Evolutionary conservation across 2,797 vertebrate genomes (phyloP).

Genomic region (Phrynocephalus guinanensis): DNA sequence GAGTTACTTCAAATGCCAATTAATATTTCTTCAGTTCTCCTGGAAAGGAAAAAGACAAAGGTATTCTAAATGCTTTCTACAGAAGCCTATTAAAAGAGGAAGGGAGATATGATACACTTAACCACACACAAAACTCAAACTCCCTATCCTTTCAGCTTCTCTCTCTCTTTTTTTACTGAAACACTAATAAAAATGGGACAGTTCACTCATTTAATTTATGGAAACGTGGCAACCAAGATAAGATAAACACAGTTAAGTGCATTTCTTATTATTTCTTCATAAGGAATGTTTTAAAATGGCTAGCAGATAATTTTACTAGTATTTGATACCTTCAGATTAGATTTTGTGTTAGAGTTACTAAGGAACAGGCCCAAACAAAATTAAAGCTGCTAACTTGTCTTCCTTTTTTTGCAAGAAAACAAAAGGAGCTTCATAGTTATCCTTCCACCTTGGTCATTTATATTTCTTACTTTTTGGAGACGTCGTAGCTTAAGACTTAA

Average conservation of each 20-base stretch:
- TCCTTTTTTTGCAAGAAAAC: background rate
- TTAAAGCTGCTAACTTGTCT: background rate
- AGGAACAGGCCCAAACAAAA: background rate
- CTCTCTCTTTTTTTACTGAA: background rate
- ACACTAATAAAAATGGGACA: background rate
- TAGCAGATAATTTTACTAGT: background rate
- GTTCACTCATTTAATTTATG: slow-evolving; percentile 6
- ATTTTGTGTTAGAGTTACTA: slow-evolving; percentile 6
- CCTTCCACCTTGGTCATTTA: background rate
- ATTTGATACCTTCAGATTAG: background rate
- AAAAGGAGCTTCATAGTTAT: background rate
- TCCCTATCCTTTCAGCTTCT: background rate
- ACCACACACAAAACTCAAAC: no score
- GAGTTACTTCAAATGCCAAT: background rate
- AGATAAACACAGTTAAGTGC: background rate
- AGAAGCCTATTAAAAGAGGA: slow-evolving; percentile 12
- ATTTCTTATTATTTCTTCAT: background rate
- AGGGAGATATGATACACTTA: background rate
- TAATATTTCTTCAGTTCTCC: background rate
- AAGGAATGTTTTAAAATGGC: slow-evolving; percentile 2
- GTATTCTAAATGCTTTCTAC: background rate
- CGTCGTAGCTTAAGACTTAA: background rate
- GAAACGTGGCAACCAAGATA: background rate
- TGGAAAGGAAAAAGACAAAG: background rate
- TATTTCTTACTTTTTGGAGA: background rate